Evolutionary conservation across 2,113 vertebrate species (phyloP).

Genomic region (Nibea coibor): DNA sequence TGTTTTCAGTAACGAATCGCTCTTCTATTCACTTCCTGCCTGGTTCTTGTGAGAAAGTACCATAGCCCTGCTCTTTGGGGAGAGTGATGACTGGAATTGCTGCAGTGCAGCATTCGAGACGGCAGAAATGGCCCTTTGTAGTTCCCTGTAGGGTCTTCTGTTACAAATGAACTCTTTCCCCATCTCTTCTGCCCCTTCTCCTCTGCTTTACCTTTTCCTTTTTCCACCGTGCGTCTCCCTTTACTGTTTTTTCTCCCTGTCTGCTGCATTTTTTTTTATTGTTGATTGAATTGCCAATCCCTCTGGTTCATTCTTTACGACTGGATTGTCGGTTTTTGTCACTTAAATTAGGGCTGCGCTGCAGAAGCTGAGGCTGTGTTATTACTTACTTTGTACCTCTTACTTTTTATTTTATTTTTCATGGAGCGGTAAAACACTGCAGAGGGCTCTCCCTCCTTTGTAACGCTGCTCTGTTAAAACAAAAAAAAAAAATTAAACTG

Average conservation of each 20-base stretch:
- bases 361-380: not conserved
- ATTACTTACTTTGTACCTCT: slow-evolving; percentile 13
- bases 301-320: slow-evolving; percentile 31
- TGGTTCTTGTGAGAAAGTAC: slow-evolving; percentile 49
- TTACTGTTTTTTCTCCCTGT: slow-evolving; percentile 14
- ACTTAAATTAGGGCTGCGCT: slow-evolving; percentile 27
- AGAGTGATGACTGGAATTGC: slow-evolving; percentile 55
- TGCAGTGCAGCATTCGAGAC: slow-evolving; percentile 76
- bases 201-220: slow-evolving; percentile 2
- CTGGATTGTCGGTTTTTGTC: slow-evolving; percentile 14
- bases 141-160: slow-evolving; percentile 70
- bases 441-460: slow-evolving; percentile 18
- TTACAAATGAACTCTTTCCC: slow-evolving; percentile 57
- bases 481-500: slow-evolving; percentile 22
- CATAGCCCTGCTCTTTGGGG: slow-evolving; percentile 43
- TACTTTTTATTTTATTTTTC: slow-evolving; percentile 21
- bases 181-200: slow-evolving; percentile 18
- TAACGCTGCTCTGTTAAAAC: slow-evolving; percentile 17
- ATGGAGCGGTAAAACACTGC: slow-evolving; percentile 1
- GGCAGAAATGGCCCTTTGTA: slow-evolving; percentile 69
- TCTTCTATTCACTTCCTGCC: slow-evolving; percentile 35
- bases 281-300: slow-evolving; percentile 26
- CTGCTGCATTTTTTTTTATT: slow-evolving; percentile 15
- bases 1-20: slow-evolving; percentile 4
- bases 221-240: not conserved